Evolutionary conservation across 2,888 invertebrate genomes (phyloP).

Genomic region (Drosophila greeni): DNA sequence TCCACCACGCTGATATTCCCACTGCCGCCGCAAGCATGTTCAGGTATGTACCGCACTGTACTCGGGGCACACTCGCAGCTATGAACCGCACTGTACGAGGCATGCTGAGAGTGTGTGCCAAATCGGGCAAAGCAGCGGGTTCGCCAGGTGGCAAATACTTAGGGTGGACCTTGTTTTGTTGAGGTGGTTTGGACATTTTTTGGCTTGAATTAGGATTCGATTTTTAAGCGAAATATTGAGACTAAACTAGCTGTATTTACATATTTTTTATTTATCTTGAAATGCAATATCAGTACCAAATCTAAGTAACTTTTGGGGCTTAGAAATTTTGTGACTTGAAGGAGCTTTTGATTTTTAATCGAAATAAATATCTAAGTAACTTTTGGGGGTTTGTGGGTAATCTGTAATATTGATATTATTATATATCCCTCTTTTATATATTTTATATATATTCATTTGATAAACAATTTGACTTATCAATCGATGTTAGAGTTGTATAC

Average conservation of each 20-base stretch:
- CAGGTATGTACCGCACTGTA: constrained; percentile 82
- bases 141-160: neutral
- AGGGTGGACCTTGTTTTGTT: too few relatives aligned
- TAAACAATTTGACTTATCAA: neutral
- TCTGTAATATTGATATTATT: neutral
- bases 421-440: neutral
- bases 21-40: constrained; percentile 94
- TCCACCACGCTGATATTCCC: constrained; percentile 96
- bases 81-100: constrained; percentile 68
- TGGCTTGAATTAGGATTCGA: too few relatives aligned
- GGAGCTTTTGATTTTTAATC: too few relatives aligned
- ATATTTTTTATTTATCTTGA: too few relatives aligned
- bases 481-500: too few relatives aligned
- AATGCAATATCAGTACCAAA: too few relatives aligned
- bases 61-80: constrained; percentile 83
- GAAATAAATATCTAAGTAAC: too few relatives aligned
- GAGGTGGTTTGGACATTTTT: neutral
- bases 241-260: too few relatives aligned
- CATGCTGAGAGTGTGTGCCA: constrained; percentile 30
- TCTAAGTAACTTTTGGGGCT: too few relatives aligned
- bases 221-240: neutral
- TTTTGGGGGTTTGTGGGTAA: too few relatives aligned
- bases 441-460: neutral
- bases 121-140: constrained; percentile 10
- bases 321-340: too few relatives aligned